Base-by-base conservation (phyloP, 2,113 vertebrate species). In the Oncorhynchus nerka region DNA sequence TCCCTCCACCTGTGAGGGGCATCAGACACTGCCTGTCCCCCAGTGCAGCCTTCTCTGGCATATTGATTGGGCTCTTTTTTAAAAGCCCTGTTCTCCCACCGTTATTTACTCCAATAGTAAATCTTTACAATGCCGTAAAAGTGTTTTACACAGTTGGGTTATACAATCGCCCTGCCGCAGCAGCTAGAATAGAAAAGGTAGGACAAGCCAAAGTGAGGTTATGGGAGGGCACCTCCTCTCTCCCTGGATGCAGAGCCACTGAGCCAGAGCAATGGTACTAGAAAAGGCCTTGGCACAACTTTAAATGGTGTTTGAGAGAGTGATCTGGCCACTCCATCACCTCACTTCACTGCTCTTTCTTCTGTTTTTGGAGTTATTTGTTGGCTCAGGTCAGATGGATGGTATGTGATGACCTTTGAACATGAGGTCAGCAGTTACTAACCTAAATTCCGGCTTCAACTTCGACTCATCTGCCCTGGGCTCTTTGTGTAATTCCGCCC, bases 71-170 rank as follows among this genome's bases (percentile, higher is more conserved):
- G 76, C 85, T 85, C 87, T 81, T 89, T 81, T 92, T 92, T 93
- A 88, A 92, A 92, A 91, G 89, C 87, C 89, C 90, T 92, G 90
- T 91, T 93, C 89, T 83, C 85, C 86, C 87, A 81, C 86, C 69
- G 79, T 93, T 94, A 94, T 94, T 94, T 93, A 94, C 91, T 91
- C 88, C 89, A 90, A 89, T 90, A 86, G 91, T 94, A 93, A 94
- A 93, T 93, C 92, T 94, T 94, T 93, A 93, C 92, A 92, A 90
- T 93, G 92, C 84, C 77, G 92, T 94, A 92, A 94, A 94, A 91
- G 88, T 87, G 86, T 93, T 93, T 94, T 92, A 94, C 91, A 90
- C 91, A 93, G 89, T 92, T 73, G 77, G 81, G 81, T 87, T 91
- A 90, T 84, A 85, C 83, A 86, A 87, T 85, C 86, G 87, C 84